Evolutionary conservation across 1,140 invertebrate genomes (phyloP), one percentile per base, ranked within the genome.

Genomic region (Pseudomyrmex pallidus): DNA sequence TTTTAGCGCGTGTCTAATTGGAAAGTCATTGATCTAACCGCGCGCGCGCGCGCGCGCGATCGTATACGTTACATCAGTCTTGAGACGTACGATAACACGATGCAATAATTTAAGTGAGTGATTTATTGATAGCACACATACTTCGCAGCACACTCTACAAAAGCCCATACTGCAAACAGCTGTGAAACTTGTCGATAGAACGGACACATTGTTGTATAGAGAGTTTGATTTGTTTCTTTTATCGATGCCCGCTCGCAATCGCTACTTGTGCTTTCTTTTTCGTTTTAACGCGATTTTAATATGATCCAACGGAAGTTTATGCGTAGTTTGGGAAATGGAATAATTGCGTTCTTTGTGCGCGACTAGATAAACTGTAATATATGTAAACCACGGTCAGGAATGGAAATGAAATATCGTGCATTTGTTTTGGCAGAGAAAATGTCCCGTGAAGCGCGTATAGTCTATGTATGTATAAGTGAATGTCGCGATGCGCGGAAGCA

Each of bases 1-100:
- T 80, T 59, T 12, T 54, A n/a, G 44, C 50, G 10, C 61, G 9
- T n/a, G 66, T 66, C 56, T 54, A 35, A 62, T 66, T 73, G 64
- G 20, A 48, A 74, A 68, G 50, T 56, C 50, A 85, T 83, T 82
- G 66, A 68, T 44, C 48, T 57, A 78, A 35, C 35, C 35, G 8
- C 7, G 22, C 74, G 74, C 59, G 61, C 76, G 70, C 74, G 59
- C 54, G 84, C 46, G 52, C 64, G 62, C 25, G 35, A 67, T 25
- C 25, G 52, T 54, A 22, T 44, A 44, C 44, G 61, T 83, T 74
- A 87, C 56, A 3, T 86, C 59, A 74, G 22, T 85, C 35, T 54
- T 68, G 52, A 46, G 67, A 22, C 25, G 12, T 66, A 80, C 46
- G n/a, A 52, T 64, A 35, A 64, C 59, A 13, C 25, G 67, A 46